Percentiles rank a stretch among this genome's conserved stretches.
Conservation (phyloP, 2,797 vertebrate genomes). For the Xyrichtys novacula region DNA sequence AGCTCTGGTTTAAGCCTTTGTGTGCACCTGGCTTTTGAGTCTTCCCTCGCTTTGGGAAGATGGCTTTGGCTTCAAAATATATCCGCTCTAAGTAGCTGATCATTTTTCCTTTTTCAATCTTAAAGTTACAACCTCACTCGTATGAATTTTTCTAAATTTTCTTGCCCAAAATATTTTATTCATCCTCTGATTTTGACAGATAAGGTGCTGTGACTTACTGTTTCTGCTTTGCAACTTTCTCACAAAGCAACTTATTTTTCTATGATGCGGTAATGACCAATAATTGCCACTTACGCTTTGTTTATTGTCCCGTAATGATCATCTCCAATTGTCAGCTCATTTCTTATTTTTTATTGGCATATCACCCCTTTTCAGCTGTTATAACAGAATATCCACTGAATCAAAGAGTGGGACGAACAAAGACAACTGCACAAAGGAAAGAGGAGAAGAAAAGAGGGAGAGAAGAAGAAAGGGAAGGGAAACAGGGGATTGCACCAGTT, state of each 20-base stretch:
- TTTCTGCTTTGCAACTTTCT: too few relatives aligned
- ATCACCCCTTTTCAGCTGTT: neutral
- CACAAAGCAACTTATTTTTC: too few relatives aligned
- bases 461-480: slow-evolving; percentile 3
- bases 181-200: too few relatives aligned
- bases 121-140: too few relatives aligned
- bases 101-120: too few relatives aligned
- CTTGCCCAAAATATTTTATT: too few relatives aligned
- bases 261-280: too few relatives aligned
- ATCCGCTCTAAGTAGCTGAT: neutral
- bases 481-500: slow-evolving; percentile 78
- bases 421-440: neutral
- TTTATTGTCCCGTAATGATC: neutral
- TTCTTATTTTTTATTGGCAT: slow-evolving; percentile 8
- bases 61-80: neutral
- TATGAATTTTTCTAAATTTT: too few relatives aligned
- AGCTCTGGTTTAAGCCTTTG: slow-evolving; percentile 13
- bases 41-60: slow-evolving; percentile 6
- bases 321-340: slow-evolving; percentile 6
- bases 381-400: slow-evolving; percentile 23
- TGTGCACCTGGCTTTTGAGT: neutral
- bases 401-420: slow-evolving; percentile 8
- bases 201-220: too few relatives aligned
- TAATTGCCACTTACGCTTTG: neutral
- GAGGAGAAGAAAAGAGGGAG: slow-evolving; percentile 20